Evolutionary conservation across 2,888 invertebrate species (phyloP).

Genomic region (Belgica antarctica): DNA sequence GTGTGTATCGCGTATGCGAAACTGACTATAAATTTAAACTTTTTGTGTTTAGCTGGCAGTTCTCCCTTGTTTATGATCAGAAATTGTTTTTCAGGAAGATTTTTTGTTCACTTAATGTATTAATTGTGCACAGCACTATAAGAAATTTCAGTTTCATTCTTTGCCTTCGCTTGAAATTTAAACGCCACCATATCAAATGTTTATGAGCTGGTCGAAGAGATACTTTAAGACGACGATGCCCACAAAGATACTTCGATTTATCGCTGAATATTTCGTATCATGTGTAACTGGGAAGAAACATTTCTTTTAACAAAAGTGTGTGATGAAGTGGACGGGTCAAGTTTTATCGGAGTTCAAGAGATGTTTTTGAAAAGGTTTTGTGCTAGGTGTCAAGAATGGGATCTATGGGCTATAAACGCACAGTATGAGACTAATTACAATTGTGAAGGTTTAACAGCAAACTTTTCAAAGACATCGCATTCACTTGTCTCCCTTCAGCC

Average conservation of each 20-base stretch:
- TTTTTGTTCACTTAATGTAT: slow-evolving; percentile 34
- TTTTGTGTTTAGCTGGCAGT: slow-evolving; percentile 39
- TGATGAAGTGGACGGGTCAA: too few relatives aligned
- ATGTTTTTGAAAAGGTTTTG: too few relatives aligned
- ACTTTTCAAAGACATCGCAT: neutral
- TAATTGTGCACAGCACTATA: slow-evolving; percentile 32
- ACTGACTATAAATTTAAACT: slow-evolving; percentile 31
- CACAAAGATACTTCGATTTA: too few relatives aligned
- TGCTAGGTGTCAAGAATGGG: slow-evolving; percentile 4
- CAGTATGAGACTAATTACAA: slow-evolving; percentile 1
- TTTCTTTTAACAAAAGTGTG: too few relatives aligned
- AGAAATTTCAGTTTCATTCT: neutral
- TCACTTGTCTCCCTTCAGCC: neutral
- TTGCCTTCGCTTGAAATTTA: slow-evolving; percentile 5
- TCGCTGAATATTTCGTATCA: too few relatives aligned
- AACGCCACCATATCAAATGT: slow-evolving; percentile 1
- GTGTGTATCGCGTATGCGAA: slow-evolving; percentile 25
- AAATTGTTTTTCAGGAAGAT: slow-evolving; percentile 20
- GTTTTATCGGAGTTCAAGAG: too few relatives aligned
- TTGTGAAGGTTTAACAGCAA: neutral
- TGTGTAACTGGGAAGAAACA: too few relatives aligned
- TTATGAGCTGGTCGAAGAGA: neutral
- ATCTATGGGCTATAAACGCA: slow-evolving; percentile 14
- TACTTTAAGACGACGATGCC: too few relatives aligned
- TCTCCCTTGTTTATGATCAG: slow-evolving; percentile 42